Conservation (phyloP, 2,888 invertebrate genomes). For the Phalera bucephala region DNA sequence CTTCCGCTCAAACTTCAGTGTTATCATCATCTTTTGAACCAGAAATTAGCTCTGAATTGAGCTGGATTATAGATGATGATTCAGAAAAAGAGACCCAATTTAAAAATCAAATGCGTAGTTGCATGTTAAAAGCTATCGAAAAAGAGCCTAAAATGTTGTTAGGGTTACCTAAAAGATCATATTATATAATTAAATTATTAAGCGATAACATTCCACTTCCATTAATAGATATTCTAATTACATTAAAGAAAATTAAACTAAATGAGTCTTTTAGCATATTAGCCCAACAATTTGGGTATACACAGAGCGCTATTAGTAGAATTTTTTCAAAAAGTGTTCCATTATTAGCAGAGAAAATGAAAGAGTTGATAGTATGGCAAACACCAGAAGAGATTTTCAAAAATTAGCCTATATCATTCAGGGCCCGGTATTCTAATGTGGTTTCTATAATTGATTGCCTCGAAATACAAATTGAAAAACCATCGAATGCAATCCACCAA, state of each 20-base stretch:
- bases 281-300: slow-evolving; percentile 3
- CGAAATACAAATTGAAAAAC: slow-evolving; percentile 13
- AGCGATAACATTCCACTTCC: slow-evolving; percentile 16
- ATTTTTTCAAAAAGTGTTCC: not conserved
- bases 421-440: not conserved
- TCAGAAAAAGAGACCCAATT: not conserved
- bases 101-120: slow-evolving; percentile 1
- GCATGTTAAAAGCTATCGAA: not conserved
- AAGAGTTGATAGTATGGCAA: slow-evolving; percentile 8
- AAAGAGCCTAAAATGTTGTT: slow-evolving; percentile 3
- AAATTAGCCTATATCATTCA: slow-evolving; percentile 9
- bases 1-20: not conserved
- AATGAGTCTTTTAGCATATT: slow-evolving; percentile 2
- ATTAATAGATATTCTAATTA: slow-evolving; percentile 2
- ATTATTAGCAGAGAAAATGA: slow-evolving; percentile 2
- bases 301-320: not conserved
- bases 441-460: slow-evolving; percentile 12
- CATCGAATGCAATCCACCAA: slow-evolving; percentile 11
- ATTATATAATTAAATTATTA: slow-evolving; percentile 4
- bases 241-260: slow-evolving; percentile 3
- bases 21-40: slow-evolving; percentile 1
- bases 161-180: slow-evolving; percentile 2
- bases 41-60: not conserved
- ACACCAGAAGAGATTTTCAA: slow-evolving; percentile 4
- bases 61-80: slow-evolving; percentile 1